These are phyloP conservation scores for Eurytoma californica DNA, from an alignment of 2,888 invertebrate species.

Conservation along the genomic window DNA sequence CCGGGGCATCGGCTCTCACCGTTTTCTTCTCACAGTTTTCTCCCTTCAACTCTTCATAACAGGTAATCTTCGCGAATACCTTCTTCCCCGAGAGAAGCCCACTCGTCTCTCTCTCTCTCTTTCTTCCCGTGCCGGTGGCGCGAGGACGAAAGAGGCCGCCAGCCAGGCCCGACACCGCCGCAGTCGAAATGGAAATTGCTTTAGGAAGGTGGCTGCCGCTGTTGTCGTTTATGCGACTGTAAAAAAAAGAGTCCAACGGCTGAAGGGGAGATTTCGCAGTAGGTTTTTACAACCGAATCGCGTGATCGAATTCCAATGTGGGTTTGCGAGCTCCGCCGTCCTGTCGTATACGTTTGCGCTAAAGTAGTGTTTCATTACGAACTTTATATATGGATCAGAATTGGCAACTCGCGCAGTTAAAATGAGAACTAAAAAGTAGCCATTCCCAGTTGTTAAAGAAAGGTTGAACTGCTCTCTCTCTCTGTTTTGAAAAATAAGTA, in stretches of 20 bases:
- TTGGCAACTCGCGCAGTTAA: not conserved
- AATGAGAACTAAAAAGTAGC: not conserved
- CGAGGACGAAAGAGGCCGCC: not conserved
- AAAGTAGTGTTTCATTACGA: conserved; percentile 36
- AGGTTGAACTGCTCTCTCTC: no score
- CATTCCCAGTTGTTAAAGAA: conserved; percentile 2
- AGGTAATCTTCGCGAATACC: conserved; percentile 46
- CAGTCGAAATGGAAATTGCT: conserved; percentile 21
- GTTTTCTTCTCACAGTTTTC: conserved; percentile 60
- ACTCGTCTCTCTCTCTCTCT: conserved; percentile 5
- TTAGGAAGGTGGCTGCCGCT: not conserved
- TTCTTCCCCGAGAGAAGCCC: not conserved
- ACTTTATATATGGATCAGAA: conserved; percentile 35
- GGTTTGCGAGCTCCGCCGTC: not conserved
- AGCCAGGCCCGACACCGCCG: not conserved
- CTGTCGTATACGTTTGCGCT: conserved; percentile 27
- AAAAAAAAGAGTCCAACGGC: not conserved
- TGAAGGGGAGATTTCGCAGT: conserved; percentile 20
- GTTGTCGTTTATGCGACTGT: not conserved
- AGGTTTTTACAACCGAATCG: conserved; percentile 38
- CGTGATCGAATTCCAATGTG: conserved; percentile 47
- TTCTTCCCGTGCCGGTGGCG: not conserved
- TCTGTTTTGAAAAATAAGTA: no score
- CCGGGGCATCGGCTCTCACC: conserved; percentile 59
- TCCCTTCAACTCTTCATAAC: conserved; percentile 50